phyloP scores from a whole-genome alignment of 1,140 invertebrate genomes.

The Tetramorium simillimum region DNA sequence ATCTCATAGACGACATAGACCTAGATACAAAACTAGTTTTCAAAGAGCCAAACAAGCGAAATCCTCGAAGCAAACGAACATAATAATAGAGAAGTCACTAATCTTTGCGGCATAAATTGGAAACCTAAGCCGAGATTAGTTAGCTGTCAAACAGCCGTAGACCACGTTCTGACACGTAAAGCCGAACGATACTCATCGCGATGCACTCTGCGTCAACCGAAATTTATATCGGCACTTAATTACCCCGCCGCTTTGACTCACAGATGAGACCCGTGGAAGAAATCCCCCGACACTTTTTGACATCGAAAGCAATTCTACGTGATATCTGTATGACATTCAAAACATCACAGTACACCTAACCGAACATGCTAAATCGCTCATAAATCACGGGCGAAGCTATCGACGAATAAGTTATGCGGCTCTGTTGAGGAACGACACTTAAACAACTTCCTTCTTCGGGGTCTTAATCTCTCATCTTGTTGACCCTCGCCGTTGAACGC shows the following conservation, averaged over 20 bases:
- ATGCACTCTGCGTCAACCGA: slow-evolving; percentile 13
- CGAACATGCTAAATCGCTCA: slow-evolving; percentile 9
- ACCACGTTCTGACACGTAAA: slow-evolving; percentile 19
- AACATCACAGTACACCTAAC: background rate
- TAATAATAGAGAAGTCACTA: background rate
- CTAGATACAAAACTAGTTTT: background rate
- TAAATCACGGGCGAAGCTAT: slow-evolving; percentile 35
- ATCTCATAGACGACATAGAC: too few relatives aligned
- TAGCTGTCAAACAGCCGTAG: slow-evolving; percentile 2
- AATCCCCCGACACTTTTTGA: background rate
- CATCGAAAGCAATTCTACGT: slow-evolving; percentile 21
- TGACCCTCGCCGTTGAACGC: slow-evolving; percentile 28
- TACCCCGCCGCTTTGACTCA: background rate
- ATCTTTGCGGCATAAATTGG: slow-evolving; percentile 11
- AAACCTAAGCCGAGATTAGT: slow-evolving; percentile 29
- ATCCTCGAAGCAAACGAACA: background rate
- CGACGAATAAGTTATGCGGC: slow-evolving; percentile 39
- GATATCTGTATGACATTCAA: slow-evolving; percentile 45
- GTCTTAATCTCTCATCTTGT: slow-evolving; percentile 49
- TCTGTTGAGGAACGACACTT: background rate
- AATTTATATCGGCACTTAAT: slow-evolving; percentile 52
- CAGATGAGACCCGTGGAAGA: slow-evolving; percentile 6
- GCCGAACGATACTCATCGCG: background rate
- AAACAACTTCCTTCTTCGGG: slow-evolving; percentile 38
- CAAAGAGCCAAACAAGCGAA: background rate